These are phyloP conservation scores for Lepilemur septentrionalis DNA, from an alignment of 2,797 vertebrate genomes.

Conservation along the genomic window DNA sequence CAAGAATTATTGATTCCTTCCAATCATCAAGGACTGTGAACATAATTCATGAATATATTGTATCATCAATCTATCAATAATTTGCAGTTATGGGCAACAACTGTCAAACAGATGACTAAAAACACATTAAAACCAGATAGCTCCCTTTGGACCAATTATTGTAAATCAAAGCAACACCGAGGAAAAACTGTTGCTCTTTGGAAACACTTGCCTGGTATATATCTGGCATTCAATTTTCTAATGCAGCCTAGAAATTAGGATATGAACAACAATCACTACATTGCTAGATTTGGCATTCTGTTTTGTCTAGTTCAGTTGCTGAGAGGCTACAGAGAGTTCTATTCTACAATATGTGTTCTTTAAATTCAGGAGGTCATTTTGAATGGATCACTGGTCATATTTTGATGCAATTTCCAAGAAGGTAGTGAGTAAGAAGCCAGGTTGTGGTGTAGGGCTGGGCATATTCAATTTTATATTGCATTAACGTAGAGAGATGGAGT, in stretches of 20 bases:
- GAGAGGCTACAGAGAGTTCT: not conserved
- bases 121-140: conserved; percentile 42
- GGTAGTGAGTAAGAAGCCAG: not conserved
- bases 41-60: conserved; percentile 66
- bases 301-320: not conserved
- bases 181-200: conserved; percentile 45
- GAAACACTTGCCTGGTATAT: conserved; percentile 21
- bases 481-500: not conserved
- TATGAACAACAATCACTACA: not conserved
- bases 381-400: not conserved
- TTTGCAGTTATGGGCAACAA: conserved; percentile 47
- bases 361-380: conserved; percentile 2
- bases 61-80: conserved; percentile 72
- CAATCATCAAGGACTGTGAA: not conserved
- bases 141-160: conserved; percentile 54
- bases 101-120: conserved; percentile 25
- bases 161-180: conserved; percentile 45
- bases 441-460: not conserved
- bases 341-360: not conserved
- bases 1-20: conserved; percentile 70
- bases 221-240: conserved; percentile 18
- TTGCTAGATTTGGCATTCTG: not conserved
- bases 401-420: conserved; percentile 23
- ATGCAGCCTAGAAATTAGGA: not conserved
- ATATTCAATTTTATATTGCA: not conserved